Percentiles rank a stretch among this genome's conserved stretches.
phyloP scores from a whole-genome alignment of 92 coral and sea anemone genomes.

The Paramuricea clavata region DNA sequence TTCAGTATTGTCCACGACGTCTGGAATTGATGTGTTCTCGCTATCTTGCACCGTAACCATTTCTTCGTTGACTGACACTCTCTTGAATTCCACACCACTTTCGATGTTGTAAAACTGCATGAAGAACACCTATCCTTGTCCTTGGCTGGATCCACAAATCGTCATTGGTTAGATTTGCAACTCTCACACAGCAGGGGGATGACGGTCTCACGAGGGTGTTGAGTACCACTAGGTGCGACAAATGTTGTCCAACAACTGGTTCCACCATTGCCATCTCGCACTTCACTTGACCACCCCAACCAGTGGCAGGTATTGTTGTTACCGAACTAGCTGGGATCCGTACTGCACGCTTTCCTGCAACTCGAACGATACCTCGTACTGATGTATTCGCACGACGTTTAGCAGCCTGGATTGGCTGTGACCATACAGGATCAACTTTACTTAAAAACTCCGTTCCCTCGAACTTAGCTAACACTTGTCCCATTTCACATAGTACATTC shows the following conservation, averaged over 20 bases:
- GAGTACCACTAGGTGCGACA: slow-evolving; percentile 63
- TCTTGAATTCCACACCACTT: background rate
- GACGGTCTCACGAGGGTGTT: slow-evolving; percentile 59
- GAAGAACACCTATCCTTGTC: slow-evolving; percentile 72
- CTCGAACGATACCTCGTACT: slow-evolving; percentile 36
- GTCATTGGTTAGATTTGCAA: slow-evolving; percentile 68
- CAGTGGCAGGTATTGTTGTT: slow-evolving; percentile 53
- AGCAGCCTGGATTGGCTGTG: slow-evolving; percentile 13
- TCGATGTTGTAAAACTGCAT: slow-evolving; percentile 48
- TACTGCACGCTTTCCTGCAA: slow-evolving; percentile 44
- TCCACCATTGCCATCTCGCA: slow-evolving; percentile 56
- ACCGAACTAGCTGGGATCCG: slow-evolving; percentile 50
- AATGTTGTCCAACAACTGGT: slow-evolving; percentile 49
- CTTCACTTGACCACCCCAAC: slow-evolving; percentile 55
- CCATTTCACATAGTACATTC: slow-evolving; percentile 60
- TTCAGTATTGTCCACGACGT: background rate
- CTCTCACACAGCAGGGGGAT: slow-evolving; percentile 66
- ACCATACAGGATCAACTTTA: slow-evolving; percentile 48
- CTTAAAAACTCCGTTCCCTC: slow-evolving; percentile 13
- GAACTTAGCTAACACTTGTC: slow-evolving; percentile 15
- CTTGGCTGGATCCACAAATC: slow-evolving; percentile 78
- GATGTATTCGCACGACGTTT: slow-evolving; percentile 15
- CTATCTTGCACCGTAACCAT: background rate
- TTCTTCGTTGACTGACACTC: slow-evolving; percentile 47
- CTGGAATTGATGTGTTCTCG: background rate